These are phyloP conservation scores for Tragelaphus imberbis DNA, from an alignment of 2,113 vertebrate species.

Conservation along the genomic window DNA sequence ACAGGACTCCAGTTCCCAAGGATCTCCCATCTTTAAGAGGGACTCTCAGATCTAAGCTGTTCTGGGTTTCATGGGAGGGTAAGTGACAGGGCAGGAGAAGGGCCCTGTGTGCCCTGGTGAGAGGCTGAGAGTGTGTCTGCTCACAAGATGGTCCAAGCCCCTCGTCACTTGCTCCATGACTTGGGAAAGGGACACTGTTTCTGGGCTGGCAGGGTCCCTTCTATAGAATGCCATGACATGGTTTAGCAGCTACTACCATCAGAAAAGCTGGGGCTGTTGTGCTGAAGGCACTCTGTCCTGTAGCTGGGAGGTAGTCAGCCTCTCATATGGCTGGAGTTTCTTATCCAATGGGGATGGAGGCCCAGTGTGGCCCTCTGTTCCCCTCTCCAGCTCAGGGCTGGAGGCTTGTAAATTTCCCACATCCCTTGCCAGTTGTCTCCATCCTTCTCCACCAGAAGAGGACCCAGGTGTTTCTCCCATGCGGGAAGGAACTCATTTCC, in stretches of 20 bases:
- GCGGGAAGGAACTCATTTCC: background rate
- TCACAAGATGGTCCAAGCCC: background rate
- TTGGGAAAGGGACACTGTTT: background rate
- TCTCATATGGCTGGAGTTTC: background rate
- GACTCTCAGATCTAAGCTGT: background rate
- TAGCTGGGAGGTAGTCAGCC: background rate
- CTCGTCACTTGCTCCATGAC: too few relatives aligned
- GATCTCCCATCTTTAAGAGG: background rate
- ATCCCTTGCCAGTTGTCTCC: fast-evolving
- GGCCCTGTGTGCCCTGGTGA: background rate
- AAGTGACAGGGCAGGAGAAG: background rate
- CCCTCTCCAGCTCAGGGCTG: background rate
- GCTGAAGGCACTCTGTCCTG: fast-evolving
- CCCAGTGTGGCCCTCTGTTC: fast-evolving
- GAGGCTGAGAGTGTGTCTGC: background rate
- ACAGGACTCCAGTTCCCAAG: fast-evolving
- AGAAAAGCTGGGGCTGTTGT: background rate
- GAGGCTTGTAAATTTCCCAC: background rate
- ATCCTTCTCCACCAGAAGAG: background rate
- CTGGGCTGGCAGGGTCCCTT: background rate
- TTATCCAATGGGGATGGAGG: background rate
- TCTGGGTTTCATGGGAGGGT: background rate
- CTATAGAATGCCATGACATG: background rate
- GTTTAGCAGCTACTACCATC: background rate
- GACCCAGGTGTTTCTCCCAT: fast-evolving